A percentile compares a stretch with the other conserved stretches of the same genome.
phyloP scores from a whole-genome alignment of 2,113 vertebrate genomes.

The Etheostoma cragini region DNA sequence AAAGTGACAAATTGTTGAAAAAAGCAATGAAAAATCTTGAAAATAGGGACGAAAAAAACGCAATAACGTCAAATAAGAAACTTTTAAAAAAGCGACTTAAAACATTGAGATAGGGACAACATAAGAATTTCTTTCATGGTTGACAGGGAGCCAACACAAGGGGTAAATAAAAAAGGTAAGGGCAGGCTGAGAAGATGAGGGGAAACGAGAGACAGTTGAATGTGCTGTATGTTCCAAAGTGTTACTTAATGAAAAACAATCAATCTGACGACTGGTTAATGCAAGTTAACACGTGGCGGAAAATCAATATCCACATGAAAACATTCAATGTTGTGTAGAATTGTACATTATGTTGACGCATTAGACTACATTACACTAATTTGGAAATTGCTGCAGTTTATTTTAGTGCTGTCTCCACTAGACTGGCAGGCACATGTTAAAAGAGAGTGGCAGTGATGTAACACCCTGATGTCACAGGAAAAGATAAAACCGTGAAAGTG shows the following conservation, averaged over 20 bases:
- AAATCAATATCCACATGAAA: slow-evolving; percentile 60
- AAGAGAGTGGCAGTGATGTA: background rate
- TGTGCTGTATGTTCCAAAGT: background rate
- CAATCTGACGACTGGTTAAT: slow-evolving; percentile 59
- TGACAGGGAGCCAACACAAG: too few species aligned
- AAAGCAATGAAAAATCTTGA: too few species aligned
- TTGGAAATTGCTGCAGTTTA: slow-evolving; percentile 35
- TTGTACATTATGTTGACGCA: slow-evolving; percentile 1
- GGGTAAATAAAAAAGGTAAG: background rate
- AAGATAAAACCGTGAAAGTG: slow-evolving; percentile 7
- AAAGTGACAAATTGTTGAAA: too few species aligned
- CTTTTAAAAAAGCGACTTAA: too few species aligned
- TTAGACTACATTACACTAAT: slow-evolving; percentile 26
- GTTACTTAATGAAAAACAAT: slow-evolving; percentile 54
- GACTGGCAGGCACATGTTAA: slow-evolving; percentile 22
- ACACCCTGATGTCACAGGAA: background rate
- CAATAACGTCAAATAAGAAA: too few species aligned
- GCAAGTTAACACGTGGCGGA: slow-evolving; percentile 30
- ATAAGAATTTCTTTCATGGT: too few species aligned
- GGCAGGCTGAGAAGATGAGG: slow-evolving; percentile 27
- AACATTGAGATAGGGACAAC: too few species aligned
- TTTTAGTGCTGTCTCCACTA: slow-evolving; percentile 14
- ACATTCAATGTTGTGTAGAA: slow-evolving; percentile 42
- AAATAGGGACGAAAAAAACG: too few species aligned
- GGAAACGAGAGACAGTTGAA: slow-evolving; percentile 12